Evolutionary conservation across 2,797 vertebrate species (phyloP), one percentile per base, ranked within the genome.

Genomic region (Cygnus olor): DNA sequence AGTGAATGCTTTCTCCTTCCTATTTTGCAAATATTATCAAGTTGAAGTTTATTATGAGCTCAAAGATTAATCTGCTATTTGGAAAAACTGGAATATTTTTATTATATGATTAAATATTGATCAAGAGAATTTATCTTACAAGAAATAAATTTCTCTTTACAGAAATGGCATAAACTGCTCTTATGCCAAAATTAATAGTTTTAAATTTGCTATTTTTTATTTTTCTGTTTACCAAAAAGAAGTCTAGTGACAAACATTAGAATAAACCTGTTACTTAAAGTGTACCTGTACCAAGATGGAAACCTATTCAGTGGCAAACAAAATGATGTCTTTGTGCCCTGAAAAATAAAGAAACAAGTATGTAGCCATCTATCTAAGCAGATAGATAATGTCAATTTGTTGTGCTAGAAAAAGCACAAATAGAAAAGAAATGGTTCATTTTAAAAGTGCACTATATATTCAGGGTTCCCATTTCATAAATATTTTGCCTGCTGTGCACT

Each of bases 381-480:
- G 91, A 96, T 91, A 63, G 60, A 90, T 89, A 88, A 87, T 92
- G 74, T 63, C 69, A 94, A 96, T 96, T 85, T 90, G 81, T 80
- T 94, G 95, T 95, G 94, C 85, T 92, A 72, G 57, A 80, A 91
- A 89, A 92, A 90, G 78, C 82, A 90, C 78, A 96, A 68, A 95
- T 65, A 92, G 89, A 95, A 97, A 95, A 96, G 66, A 95, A 93
- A 92, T 32, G 49, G 78, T 87, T 97, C 89, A 85, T 96, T 94
- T 97, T 92, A 85, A 80, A 94, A 94, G 69, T 77, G 73, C 80
- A 89, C 88, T 88, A 60, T 92, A 94, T 96, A 97, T 96, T 96
- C 92, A 94, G 70, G 84, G 86, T 76, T 81, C 63, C 72, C 65
- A 81, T 97, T 97, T 97, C 96, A 97, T 97, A 98, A 98, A 98